These are phyloP conservation scores for Hirtodrosophila trivittata DNA, from an alignment of 2,888 invertebrate species.

Conservation along the genomic window DNA sequence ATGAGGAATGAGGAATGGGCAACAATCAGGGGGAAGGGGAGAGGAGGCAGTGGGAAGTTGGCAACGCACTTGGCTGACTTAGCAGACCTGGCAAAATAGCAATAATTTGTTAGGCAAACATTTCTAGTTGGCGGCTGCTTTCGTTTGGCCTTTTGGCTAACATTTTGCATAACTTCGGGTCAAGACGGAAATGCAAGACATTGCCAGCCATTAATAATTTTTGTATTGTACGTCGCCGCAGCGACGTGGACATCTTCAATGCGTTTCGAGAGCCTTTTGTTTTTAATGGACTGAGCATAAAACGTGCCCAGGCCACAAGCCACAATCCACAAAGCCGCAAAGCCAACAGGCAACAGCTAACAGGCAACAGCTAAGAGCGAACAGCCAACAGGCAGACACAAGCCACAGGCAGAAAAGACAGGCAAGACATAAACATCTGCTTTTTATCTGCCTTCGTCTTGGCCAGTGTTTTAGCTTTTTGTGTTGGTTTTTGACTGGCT, in stretches of 20 bases:
- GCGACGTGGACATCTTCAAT: slow-evolving; percentile 54
- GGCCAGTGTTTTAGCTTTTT: slow-evolving; percentile 17
- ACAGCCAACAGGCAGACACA: slow-evolving; percentile 10
- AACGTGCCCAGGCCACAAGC: slow-evolving; percentile 50
- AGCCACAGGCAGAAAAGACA: slow-evolving; percentile 12
- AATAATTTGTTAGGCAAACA: slow-evolving; percentile 73
- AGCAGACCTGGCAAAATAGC: slow-evolving; percentile 58
- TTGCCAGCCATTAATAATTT: slow-evolving; percentile 75
- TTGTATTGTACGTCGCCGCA: slow-evolving; percentile 36
- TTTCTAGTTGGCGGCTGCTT: slow-evolving; percentile 67
- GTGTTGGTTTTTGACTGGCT: slow-evolving; percentile 22
- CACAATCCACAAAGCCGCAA: slow-evolving; percentile 14
- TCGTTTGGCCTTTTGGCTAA: slow-evolving; percentile 77
- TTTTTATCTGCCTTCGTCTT: slow-evolving; percentile 26
- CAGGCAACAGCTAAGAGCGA: slow-evolving; percentile 35
- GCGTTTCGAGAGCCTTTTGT: slow-evolving; percentile 70
- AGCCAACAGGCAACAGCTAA: slow-evolving; percentile 1
- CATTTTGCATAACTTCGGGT: slow-evolving; percentile 78
- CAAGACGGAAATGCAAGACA: slow-evolving; percentile 75
- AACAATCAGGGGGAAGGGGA: background rate
- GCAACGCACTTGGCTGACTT: slow-evolving; percentile 58
- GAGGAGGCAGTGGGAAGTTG: background rate
- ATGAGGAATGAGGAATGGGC: background rate
- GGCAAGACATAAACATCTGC: slow-evolving; percentile 42
- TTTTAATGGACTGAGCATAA: slow-evolving; percentile 54